Percentiles rank a stretch among this genome's conserved stretches.
phyloP scores from a whole-genome alignment of 2,113 vertebrate species.

The Corynorhinus townsendii region DNA sequence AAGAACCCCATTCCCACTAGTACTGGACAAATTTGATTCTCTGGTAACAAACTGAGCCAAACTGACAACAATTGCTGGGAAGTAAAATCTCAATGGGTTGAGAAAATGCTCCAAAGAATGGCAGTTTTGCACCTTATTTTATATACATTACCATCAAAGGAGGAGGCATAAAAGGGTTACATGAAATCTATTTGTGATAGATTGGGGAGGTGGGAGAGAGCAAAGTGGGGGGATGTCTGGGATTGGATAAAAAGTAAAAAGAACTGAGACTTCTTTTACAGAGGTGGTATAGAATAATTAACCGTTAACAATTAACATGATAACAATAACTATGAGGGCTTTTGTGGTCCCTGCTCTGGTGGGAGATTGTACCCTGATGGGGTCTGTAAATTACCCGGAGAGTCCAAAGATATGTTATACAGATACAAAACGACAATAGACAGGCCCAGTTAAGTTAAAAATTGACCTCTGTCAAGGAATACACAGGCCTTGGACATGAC shows the following conservation, averaged over 20 bases:
- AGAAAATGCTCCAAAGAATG: not conserved
- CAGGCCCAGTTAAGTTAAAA: not conserved
- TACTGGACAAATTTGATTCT: too few relatives aligned
- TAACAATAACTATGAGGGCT: not conserved
- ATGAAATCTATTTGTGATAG: not conserved
- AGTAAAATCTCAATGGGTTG: not conserved
- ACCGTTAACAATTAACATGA: not conserved
- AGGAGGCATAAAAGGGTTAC: not conserved
- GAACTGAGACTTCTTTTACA: not conserved
- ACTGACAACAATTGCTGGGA: not conserved
- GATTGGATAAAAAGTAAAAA: not conserved
- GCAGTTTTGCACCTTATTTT: not conserved
- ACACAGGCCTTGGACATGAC: not conserved
- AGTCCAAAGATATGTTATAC: not conserved
- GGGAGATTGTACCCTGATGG: not conserved
- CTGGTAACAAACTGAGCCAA: not conserved
- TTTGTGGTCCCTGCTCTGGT: not conserved
- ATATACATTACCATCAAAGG: not conserved
- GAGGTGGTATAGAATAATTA: not conserved
- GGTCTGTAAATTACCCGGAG: not conserved
- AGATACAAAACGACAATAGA: not conserved
- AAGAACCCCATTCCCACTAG: too few relatives aligned
- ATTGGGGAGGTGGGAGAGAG: not conserved
- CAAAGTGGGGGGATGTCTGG: not conserved
- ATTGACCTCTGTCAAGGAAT: not conserved